Conservation (phyloP, 2,797 vertebrate genomes). For the Pelobates cultripes region DNA sequence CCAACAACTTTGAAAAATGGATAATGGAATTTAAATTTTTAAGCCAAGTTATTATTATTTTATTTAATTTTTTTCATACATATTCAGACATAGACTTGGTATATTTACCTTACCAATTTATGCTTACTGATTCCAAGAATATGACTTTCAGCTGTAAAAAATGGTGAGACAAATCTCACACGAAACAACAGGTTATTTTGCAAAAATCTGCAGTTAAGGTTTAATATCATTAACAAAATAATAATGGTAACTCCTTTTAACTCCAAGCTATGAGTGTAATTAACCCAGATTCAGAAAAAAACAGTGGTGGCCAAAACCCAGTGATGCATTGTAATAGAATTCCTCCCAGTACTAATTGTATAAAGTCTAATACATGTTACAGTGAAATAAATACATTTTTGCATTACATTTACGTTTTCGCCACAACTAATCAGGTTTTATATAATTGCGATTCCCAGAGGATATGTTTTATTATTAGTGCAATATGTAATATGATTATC, state of each 20-base stretch:
- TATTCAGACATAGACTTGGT: no score
- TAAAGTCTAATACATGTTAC: slow-evolving; percentile 12
- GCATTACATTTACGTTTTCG: neutral
- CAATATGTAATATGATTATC: neutral
- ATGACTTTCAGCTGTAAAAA: no score
- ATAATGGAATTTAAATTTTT: no score
- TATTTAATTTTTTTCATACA: no score
- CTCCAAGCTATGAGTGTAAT: slow-evolving; percentile 15
- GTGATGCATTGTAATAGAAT: slow-evolving; percentile 9
- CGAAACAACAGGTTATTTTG: no score
- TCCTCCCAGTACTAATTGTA: slow-evolving; percentile 16
- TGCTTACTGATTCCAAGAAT: no score
- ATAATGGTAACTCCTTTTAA: slow-evolving; percentile 1
- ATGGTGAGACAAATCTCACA: no score
- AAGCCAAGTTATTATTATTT: no score
- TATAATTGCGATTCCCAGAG: neutral
- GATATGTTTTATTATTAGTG: neutral
- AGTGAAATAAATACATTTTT: slow-evolving; percentile 16
- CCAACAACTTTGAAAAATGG: no score
- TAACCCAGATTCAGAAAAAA: slow-evolving; percentile 5
- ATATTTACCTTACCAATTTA: no score
- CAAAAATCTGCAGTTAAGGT: neutral
- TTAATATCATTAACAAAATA: neutral
- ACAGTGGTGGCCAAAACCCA: neutral
- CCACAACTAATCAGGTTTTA: neutral